Evolutionary conservation across 92 coral and sea anemone genomes (phyloP), one percentile per base, ranked within the genome.

Genomic region (Paramuricea clavata): DNA sequence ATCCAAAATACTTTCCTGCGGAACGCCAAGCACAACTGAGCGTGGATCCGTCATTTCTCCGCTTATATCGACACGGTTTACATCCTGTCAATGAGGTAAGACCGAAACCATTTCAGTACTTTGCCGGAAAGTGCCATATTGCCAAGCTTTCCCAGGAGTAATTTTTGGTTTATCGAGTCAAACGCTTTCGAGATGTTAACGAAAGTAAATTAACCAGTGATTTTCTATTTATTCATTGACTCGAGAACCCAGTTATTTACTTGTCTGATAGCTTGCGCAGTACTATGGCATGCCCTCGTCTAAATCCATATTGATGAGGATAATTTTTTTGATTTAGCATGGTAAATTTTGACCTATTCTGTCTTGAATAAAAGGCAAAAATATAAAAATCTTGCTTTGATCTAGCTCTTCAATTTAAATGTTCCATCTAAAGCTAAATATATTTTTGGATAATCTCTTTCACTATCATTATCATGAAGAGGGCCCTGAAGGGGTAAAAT

Each of bases 211-310:
- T 78, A 59, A 25, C 92, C 89, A 83, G 85, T 52, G 42, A 77
- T 59, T 89, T 77, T 89, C 0, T 89, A 83, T 11, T 25, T 31
- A 52, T 86, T 90, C 81, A 86, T 90, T 36, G 57, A 26, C 25
- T 79, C 82, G 13, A 90, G 76, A 21, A 79, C 88, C 89, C 89
- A 85, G 34, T 89, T 85, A 81, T 89, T 89, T 8, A 89, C 34
- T 60, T 90, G 89, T 57, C 60, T 70, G 39, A 90, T 73, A 73
- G 93, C 87, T 52, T 86, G 90, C 25, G 42, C 87, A 49, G 90
- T 90, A 39, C 68, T 80, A 27, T 81, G 87, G n/a, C n/a, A n/a
- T n/a, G n/a, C 16, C 90, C 87, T 39, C 86, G 82, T 68, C 76
- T 78, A 36, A 85, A 89, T 1, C 89, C 89, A 41, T 85, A 78